Conservation (phyloP, 1,140 invertebrate species). For the Drosophila truncata region DNA sequence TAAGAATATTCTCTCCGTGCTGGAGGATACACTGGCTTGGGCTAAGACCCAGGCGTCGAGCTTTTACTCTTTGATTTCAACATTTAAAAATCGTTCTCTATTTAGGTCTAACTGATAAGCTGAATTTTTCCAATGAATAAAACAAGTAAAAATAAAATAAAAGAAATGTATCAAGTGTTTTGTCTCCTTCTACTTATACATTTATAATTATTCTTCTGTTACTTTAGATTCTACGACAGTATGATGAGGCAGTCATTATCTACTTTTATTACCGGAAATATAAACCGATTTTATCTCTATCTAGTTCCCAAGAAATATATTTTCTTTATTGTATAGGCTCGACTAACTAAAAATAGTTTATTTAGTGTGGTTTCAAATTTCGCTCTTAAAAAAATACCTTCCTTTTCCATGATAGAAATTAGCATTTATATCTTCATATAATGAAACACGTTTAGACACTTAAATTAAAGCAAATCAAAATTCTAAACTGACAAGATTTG, state of each 20-base stretch:
- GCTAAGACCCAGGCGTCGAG: background rate
- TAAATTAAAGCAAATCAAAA: constrained; percentile 73
- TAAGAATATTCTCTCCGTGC: background rate
- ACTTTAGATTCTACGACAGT: too few relatives aligned
- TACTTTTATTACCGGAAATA: background rate
- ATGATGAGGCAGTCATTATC: background rate
- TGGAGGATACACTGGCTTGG: background rate
- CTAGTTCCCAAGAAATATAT: background rate
- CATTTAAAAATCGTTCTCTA: background rate
- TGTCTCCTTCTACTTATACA: too few relatives aligned
- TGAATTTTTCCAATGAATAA: too few relatives aligned
- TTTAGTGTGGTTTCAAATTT: background rate
- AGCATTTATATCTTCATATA: background rate
- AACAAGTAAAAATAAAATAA: too few relatives aligned
- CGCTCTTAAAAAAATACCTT: background rate
- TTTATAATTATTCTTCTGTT: too few relatives aligned
- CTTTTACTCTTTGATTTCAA: background rate
- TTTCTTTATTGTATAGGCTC: background rate
- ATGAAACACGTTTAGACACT: constrained; percentile 8
- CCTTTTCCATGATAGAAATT: background rate
- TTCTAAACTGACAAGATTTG: constrained; percentile 68
- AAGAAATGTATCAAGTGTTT: too few relatives aligned
- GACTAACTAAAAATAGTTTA: background rate
- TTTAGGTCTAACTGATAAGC: too few relatives aligned
- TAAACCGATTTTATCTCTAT: background rate